Conservation (phyloP, 53 echinoderm and acorn worm genomes). For the Antedon mediterranea region DNA sequence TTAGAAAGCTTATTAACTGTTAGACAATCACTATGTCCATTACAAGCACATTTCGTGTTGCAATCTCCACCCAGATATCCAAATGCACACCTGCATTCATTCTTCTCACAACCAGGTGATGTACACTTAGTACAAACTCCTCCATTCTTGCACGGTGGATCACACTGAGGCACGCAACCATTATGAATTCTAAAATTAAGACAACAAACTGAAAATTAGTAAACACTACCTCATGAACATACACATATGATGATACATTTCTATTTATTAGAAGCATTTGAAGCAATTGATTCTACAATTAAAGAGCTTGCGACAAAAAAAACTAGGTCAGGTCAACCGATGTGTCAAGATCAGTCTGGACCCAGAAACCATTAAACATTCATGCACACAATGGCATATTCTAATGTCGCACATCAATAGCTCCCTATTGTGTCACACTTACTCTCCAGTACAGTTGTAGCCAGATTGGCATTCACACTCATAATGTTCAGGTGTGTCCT, state of each 20-base stretch:
- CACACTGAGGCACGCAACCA: background rate
- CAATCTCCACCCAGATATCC: slow-evolving; percentile 67
- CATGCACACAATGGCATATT: no score
- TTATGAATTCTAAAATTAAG: background rate
- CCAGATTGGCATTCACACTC: slow-evolving; percentile 63
- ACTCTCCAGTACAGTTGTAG: slow-evolving; percentile 16
- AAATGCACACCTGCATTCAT: slow-evolving; percentile 54
- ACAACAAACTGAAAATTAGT: background rate
- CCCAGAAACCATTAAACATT: no score
- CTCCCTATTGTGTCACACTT: no score
- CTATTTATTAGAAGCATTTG: no score
- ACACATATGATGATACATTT: no score
- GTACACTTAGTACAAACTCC: background rate
- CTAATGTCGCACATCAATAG: no score
- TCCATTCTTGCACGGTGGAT: background rate
- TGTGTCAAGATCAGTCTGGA: no score
- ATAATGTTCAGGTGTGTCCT: slow-evolving; percentile 48
- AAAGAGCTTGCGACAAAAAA: no score
- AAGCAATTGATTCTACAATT: no score
- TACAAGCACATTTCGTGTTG: slow-evolving; percentile 53
- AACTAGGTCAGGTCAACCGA: no score
- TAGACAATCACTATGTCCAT: slow-evolving; percentile 66
- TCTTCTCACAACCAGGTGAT: background rate
- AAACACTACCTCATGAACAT: no score
- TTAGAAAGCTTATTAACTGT: slow-evolving; percentile 16